Percentiles rank a stretch among this genome's conserved stretches.
These are phyloP conservation scores for Leucosticte australis DNA, from an alignment of 2,113 vertebrate genomes.

Conservation along the genomic window DNA sequence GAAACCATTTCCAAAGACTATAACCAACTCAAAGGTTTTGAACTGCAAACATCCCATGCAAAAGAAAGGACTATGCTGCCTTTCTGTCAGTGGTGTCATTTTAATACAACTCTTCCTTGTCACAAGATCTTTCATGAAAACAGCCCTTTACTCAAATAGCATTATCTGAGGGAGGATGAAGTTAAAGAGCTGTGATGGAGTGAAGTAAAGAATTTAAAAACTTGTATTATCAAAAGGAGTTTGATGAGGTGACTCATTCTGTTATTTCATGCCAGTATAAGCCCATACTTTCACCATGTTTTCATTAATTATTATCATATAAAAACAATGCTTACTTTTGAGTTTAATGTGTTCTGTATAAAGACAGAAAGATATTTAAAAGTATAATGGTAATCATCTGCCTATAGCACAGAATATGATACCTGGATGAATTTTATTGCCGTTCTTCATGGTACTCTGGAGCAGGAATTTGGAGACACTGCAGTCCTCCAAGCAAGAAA, in stretches of 20 bases:
- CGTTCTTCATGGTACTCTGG: neutral
- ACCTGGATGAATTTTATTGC: neutral
- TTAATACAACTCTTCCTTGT: constrained; percentile 12
- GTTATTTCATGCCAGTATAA: neutral
- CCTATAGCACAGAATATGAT: neutral
- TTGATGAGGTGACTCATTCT: neutral
- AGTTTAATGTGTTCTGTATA: neutral
- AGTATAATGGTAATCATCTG: neutral
- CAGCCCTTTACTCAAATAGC: constrained; percentile 33
- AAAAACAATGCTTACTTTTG: constrained; percentile 7
- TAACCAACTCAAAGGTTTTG: neutral
- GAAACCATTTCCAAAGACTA: neutral
- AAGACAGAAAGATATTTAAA: neutral
- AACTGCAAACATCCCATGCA: neutral
- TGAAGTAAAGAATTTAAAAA: neutral
- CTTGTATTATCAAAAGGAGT: neutral
- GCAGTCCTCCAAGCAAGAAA: neutral
- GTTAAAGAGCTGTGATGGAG: constrained; percentile 20
- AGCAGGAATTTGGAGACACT: neutral
- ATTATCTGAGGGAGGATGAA: constrained; percentile 46
- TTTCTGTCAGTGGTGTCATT: neutral
- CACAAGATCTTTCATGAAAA: constrained; percentile 19
- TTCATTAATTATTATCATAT: neutral
- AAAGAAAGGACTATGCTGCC: neutral
- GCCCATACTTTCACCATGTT: neutral